Evolutionary conservation across 2,797 vertebrate genomes (phyloP), one percentile per base, ranked within the genome.

Genomic region (Enteromius mattozi): DNA sequence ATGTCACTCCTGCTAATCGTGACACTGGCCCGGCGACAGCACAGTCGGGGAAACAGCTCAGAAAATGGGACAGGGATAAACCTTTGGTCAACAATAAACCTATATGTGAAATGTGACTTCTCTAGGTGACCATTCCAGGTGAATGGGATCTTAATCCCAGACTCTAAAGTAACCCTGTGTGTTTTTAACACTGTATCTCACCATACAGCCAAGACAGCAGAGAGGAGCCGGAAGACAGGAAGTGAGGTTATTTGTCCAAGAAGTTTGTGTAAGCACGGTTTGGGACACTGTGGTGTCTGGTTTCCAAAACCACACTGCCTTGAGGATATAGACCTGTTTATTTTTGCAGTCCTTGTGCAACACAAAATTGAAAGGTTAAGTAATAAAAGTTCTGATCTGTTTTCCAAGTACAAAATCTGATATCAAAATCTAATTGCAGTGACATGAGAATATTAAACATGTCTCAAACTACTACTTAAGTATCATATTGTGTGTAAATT

Each of bases 1-100:
- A 69, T 81, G 77, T 87, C 79, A 89, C 77, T 49, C 45, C 49
- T 24, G 65, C 83, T 87, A 33, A 86, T 84, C 76, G 45, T 85
- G 71, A 68, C 68, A 59, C 69, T 87, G 81, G 78, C 83, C 30
- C 33, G 27, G 16, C 40, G 85, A 87, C 74, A 90, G 79, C 78
- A 35, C 33, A 47, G 59, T 4, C 27, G 19, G 71, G 84, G 56
- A 82, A 82, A 78, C 35, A 63, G 49, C 13, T 56, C 66, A 87
- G 35, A 82, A 69, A 78, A 54, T 78, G 49, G 37, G 74, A 59
- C 75, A 45, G 14, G 45, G 21, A 66, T 82, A 65, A 80, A 51
- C 30, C 14, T 16, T 37, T 17, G 61, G 27, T 66, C 61, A 79
- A 79, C 19, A 40, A 56, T 37, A 35, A 56, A 37, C 49, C 12